Evolutionary conservation across 2,888 invertebrate genomes (phyloP).

Genomic region (Lochmaea crataegi): DNA sequence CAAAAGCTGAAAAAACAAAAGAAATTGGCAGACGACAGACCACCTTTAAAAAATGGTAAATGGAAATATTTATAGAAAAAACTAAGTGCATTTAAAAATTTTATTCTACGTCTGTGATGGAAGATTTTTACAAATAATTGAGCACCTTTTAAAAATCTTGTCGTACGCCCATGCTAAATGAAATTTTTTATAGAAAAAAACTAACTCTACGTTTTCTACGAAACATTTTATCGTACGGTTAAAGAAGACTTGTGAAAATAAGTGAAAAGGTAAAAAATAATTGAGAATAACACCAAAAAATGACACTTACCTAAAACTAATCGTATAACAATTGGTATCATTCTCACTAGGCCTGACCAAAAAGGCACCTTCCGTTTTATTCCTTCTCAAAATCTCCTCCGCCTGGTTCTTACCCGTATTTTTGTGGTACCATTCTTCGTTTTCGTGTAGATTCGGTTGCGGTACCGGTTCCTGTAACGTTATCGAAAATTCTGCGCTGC

Average conservation of each 20-base stretch:
- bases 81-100: too few species aligned
- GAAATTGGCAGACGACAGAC: too few species aligned
- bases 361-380: constrained; percentile 93
- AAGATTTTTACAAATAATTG: too few species aligned
- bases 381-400: constrained; percentile 87
- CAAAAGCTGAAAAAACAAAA: too few species aligned
- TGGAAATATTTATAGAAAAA: too few species aligned
- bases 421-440: constrained; percentile 92
- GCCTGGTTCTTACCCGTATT: constrained; percentile 83
- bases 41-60: too few species aligned
- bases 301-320: constrained; percentile 84
- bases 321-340: constrained; percentile 86
- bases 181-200: background rate
- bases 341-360: constrained; percentile 92
- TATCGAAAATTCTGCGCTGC: constrained; percentile 91
- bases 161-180: background rate
- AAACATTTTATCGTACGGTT: too few species aligned
- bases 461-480: constrained; percentile 91
- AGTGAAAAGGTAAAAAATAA: background rate
- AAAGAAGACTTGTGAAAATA: too few species aligned
- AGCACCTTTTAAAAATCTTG: too few species aligned
- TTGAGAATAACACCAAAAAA: background rate
- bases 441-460: constrained; percentile 94
- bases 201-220: too few species aligned
- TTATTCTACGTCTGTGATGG: too few species aligned